Conservation (phyloP, 2,888 invertebrate genomes). For the Xanthorhoe designata region DNA sequence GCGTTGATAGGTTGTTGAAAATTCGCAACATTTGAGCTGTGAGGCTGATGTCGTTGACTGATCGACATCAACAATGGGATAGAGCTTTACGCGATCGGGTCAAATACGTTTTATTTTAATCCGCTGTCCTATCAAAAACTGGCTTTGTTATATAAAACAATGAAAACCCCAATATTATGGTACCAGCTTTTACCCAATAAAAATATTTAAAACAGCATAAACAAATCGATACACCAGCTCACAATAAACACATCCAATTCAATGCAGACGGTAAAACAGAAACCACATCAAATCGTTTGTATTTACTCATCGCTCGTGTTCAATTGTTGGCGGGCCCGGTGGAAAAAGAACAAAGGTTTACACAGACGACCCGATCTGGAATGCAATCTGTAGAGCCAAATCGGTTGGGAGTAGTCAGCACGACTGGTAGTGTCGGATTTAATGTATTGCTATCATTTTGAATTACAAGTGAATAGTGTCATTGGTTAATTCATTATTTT, state of each 20-base stretch:
- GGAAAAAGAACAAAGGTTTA: slow-evolving; percentile 39
- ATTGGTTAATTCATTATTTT: too few species aligned
- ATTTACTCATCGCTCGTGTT: slow-evolving; percentile 47
- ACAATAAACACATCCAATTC: slow-evolving; percentile 31
- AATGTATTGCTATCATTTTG: too few species aligned
- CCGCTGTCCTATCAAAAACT: not conserved
- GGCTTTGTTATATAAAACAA: not conserved
- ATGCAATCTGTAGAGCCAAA: slow-evolving; percentile 16
- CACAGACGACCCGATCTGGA: slow-evolving; percentile 14
- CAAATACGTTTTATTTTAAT: not conserved
- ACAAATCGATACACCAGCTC: slow-evolving; percentile 4
- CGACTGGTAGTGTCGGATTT: not conserved
- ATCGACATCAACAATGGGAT: not conserved
- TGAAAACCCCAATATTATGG: not conserved
- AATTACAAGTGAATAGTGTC: too few species aligned
- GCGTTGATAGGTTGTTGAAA: not conserved
- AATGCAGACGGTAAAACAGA: slow-evolving; percentile 40
- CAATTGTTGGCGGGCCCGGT: slow-evolving; percentile 56
- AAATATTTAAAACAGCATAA: slow-evolving; percentile 1
- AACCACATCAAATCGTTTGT: slow-evolving; percentile 52
- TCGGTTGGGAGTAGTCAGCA: not conserved
- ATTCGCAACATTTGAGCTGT: not conserved
- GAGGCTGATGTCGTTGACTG: not conserved
- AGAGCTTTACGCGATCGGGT: not conserved
- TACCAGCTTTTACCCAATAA: not conserved